Evolutionary conservation across 2,888 invertebrate species (phyloP).

Genomic region (Branchellion lobata): DNA sequence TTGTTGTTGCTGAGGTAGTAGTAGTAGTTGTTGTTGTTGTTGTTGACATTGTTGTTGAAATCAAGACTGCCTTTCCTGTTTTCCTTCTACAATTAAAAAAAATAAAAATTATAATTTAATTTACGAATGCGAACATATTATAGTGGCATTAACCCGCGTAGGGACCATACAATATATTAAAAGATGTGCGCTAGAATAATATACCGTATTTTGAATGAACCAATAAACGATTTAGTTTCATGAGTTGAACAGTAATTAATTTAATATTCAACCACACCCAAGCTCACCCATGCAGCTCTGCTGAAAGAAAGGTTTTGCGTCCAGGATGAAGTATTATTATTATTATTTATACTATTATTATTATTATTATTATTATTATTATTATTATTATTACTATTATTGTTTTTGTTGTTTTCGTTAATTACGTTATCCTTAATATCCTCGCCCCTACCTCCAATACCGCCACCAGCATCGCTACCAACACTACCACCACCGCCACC

Average conservation of each 20-base stretch:
- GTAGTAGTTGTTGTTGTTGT: background rate
- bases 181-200: no score
- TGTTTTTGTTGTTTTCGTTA: background rate
- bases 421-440: background rate
- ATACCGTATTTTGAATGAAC: no score
- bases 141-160: background rate
- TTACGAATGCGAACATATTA: background rate
- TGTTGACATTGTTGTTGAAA: conserved; percentile 2
- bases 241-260: no score
- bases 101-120: background rate
- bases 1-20: background rate
- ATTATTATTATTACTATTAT: background rate
- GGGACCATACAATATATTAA: no score
- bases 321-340: background rate
- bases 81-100: background rate
- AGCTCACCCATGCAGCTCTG: no score
- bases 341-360: background rate
- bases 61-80: background rate
- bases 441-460: no score
- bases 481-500: no score
- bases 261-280: no score
- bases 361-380: background rate
- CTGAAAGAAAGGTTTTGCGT: no score
- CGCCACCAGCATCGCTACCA: no score
- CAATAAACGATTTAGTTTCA: no score